These are phyloP conservation scores for Chelonus insularis DNA, from an alignment of 1,140 invertebrate genomes.

Conservation along the genomic window DNA sequence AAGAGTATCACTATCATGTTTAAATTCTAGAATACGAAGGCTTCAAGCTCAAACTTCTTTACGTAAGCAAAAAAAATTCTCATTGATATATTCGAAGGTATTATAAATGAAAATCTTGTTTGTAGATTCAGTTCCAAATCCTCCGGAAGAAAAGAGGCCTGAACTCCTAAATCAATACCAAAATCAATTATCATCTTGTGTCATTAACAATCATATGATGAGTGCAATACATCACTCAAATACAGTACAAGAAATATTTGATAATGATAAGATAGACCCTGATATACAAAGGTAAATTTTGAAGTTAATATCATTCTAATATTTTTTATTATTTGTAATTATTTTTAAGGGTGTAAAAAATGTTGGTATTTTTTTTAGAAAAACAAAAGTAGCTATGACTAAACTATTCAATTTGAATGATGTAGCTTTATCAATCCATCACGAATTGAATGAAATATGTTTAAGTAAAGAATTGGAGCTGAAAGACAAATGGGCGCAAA, in stretches of 20 bases:
- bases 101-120: background rate
- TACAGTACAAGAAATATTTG: constrained; percentile 34
- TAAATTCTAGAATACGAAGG: constrained; percentile 36
- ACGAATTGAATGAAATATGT: constrained; percentile 26
- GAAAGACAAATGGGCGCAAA: constrained; percentile 35
- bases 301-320: background rate
- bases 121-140: background rate
- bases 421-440: constrained; percentile 20
- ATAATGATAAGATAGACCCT: constrained; percentile 16
- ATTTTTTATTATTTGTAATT: constrained; percentile 16
- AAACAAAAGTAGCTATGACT: constrained; percentile 26
- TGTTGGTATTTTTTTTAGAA: too few relatives aligned
- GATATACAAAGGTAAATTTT: constrained; percentile 34
- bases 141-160: background rate
- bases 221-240: constrained; percentile 33
- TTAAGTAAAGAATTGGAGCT: constrained; percentile 31
- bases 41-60: constrained; percentile 31
- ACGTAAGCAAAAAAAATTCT: constrained; percentile 30
- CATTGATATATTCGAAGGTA: background rate
- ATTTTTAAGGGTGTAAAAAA: too few relatives aligned
- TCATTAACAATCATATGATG: constrained; percentile 32
- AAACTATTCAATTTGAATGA: constrained; percentile 40
- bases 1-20: constrained; percentile 27
- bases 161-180: constrained; percentile 27
- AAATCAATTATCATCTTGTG: constrained; percentile 25